Base-by-base conservation (phyloP, 2,888 invertebrate species). In the Heliothis peltigera region DNA sequence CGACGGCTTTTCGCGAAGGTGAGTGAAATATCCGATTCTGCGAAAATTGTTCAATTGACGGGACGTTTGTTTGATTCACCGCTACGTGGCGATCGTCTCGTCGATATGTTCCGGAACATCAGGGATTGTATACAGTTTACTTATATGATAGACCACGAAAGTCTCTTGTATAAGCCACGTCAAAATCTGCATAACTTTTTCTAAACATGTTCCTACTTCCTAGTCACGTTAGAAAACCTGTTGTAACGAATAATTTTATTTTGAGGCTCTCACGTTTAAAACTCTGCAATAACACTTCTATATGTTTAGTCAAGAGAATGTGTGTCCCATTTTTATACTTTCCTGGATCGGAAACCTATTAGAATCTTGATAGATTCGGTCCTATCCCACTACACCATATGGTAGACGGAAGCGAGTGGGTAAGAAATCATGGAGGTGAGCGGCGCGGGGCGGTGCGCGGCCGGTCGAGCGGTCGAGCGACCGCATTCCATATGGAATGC, bases 401-500 rank as follows among this genome's bases (percentile, higher is more conserved):
- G 92, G 90, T 92, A 86, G 89, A 89, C 89, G 88, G 91, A 91
- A 91, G 83, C 88, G 88, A 91, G 83, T 90, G 91, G 87, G 89
- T 88, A 91, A 91, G 92, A 92, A 94, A 91, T 92, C 87, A 91
- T 89, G 91, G 90, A 90, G 90, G 92, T 87, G 89, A 91, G 91
- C 86, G 91, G 87, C 82, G 91, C 89, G 89, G 87, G 86, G 87
- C 75, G 86, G 85, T 84, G 87, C 85, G 86, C 87, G 85, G 86
- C 86, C 87, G 92, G 93, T 87, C 88, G 87, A 80, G 86, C 86
- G 90, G 91, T 85, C 88, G 88, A 80, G 86, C 94, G 94, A 92
- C 94, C 94, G 93, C 95, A 94, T 95, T 95, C 94, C 94, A 90
- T 91, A 90, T 89, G 93, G 91, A 91, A 92, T 94, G 92, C 92